phyloP scores from a whole-genome alignment of 2,888 invertebrate species.

The Ecliptopera silaceata region DNA sequence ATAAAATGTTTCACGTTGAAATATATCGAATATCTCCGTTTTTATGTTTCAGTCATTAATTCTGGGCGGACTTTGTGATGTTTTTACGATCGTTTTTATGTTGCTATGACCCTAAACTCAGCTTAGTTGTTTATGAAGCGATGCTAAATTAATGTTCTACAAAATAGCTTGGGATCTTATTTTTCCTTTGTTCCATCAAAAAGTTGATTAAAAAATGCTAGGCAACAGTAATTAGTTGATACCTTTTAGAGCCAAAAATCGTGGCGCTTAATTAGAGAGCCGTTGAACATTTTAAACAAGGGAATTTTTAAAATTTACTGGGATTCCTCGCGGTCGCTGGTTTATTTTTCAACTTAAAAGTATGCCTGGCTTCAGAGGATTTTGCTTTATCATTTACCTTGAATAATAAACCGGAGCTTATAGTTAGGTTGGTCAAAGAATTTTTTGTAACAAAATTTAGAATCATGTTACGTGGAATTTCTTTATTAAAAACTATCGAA shows the following conservation, averaged over 20 bases:
- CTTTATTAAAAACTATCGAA: no score
- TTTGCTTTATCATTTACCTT: slow-evolving; percentile 5
- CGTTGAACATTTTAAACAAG: slow-evolving; percentile 13
- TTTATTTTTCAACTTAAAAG: slow-evolving; percentile 5
- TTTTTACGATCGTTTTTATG: slow-evolving; percentile 60
- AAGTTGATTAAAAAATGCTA: slow-evolving; percentile 32
- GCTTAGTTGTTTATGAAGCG: slow-evolving; percentile 55
- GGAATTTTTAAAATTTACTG: slow-evolving; percentile 6
- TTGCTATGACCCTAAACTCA: slow-evolving; percentile 49
- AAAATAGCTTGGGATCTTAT: slow-evolving; percentile 40
- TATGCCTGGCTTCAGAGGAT: background rate
- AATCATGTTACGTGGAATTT: background rate
- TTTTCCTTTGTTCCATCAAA: slow-evolving; percentile 28
- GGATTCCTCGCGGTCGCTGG: background rate
- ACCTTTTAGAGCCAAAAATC: slow-evolving; percentile 26
- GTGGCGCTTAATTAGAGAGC: slow-evolving; percentile 28
- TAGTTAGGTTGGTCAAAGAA: background rate
- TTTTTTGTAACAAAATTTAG: background rate
- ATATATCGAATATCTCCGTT: slow-evolving; percentile 45
- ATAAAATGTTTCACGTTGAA: slow-evolving; percentile 46
- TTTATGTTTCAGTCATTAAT: slow-evolving; percentile 52
- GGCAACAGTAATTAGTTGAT: slow-evolving; percentile 28
- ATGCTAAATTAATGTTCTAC: slow-evolving; percentile 50
- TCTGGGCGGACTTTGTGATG: slow-evolving; percentile 53
- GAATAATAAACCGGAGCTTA: background rate